Evolutionary conservation across 2,888 invertebrate genomes (phyloP).

Genomic region (Aphidoletes aphidimyza): DNA sequence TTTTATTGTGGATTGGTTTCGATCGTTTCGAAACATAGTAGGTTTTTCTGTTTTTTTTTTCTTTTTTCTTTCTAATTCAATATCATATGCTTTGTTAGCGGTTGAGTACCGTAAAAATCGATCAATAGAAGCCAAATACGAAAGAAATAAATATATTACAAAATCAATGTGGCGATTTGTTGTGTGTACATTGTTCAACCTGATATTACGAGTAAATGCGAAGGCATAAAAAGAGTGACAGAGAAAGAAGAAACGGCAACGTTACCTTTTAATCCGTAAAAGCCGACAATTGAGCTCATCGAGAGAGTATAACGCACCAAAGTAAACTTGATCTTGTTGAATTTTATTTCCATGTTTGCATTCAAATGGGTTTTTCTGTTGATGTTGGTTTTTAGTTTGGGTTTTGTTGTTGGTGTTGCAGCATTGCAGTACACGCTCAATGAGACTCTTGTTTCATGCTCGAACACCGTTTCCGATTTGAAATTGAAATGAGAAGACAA

Average conservation of each 20-base stretch:
- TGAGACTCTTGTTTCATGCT: constrained; percentile 8
- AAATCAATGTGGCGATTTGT: not conserved
- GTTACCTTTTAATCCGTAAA: constrained; percentile 15
- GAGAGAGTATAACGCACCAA: not conserved
- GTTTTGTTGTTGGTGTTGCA: not conserved
- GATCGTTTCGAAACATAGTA: not conserved
- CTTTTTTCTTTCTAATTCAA: not conserved
- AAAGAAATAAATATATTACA: not conserved
- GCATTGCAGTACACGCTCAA: not conserved
- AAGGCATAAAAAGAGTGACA: not conserved
- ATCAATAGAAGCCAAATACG: constrained; percentile 38
- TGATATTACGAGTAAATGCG: not conserved
- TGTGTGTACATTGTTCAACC: not conserved
- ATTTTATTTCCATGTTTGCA: constrained; percentile 19
- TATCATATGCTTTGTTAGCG: not conserved
- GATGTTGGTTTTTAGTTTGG: not conserved
- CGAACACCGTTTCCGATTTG: not conserved
- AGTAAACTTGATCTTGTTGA: constrained; percentile 6
- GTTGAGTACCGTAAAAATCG: constrained; percentile 9
- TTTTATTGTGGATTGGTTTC: not conserved
- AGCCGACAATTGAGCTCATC: not conserved
- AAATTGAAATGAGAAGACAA: constrained; percentile 14
- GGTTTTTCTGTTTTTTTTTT: not conserved
- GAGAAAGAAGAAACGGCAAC: not conserved
- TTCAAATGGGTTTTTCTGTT: not conserved